Evolutionary conservation across 2,797 vertebrate genomes (phyloP).

Genomic region (Threskiornis aethiopicus): DNA sequence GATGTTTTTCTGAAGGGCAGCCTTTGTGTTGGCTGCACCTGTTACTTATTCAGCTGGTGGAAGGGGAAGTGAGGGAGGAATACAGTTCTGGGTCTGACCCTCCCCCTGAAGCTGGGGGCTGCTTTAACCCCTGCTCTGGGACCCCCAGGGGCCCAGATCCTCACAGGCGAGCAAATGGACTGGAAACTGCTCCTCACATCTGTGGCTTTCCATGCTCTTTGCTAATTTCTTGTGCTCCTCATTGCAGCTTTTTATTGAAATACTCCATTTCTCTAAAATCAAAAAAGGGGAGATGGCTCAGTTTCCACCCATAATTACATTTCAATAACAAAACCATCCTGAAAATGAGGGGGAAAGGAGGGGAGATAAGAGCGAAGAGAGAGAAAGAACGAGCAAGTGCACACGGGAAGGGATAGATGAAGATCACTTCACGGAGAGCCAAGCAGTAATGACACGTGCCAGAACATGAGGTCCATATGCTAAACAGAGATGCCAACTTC

Average conservation of each 20-base stretch:
- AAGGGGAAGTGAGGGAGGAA: not conserved
- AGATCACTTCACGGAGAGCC: not conserved
- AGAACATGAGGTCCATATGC: slow-evolving; percentile 1
- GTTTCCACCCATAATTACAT: slow-evolving; percentile 66
- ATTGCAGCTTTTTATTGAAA: slow-evolving; percentile 34
- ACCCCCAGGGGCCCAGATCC: not conserved
- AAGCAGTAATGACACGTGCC: not conserved
- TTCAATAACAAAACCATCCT: slow-evolving; percentile 48
- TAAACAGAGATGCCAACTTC: slow-evolving; percentile 49
- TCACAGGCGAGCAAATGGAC: not conserved
- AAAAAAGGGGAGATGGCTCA: slow-evolving; percentile 46
- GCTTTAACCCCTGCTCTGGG: not conserved
- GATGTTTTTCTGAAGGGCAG: not conserved
- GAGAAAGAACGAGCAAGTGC: not conserved
- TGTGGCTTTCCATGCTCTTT: not conserved
- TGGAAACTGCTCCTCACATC: not conserved
- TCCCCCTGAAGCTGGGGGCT: not conserved
- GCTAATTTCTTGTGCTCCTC: not conserved
- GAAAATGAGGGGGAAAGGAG: not conserved
- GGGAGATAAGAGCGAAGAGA: not conserved
- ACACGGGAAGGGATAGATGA: not conserved
- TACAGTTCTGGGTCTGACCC: not conserved
- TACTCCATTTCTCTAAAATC: slow-evolving; percentile 9
- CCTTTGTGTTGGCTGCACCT: not conserved
- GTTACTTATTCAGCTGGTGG: not conserved